Conservation (phyloP, 2,888 invertebrate genomes). For the Apodemia hepburni region DNA sequence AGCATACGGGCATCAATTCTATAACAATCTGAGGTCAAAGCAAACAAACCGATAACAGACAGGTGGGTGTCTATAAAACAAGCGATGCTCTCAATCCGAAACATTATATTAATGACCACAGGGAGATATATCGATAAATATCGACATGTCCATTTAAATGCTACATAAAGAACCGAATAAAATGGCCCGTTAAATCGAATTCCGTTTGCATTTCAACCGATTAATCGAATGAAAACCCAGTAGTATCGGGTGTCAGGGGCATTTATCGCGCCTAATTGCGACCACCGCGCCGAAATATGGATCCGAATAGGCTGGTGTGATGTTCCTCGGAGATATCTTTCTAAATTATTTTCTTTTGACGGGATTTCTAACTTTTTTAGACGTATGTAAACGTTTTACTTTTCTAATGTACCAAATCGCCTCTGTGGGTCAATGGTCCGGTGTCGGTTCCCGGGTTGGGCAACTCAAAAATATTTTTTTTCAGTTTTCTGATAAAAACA, state of each 20-base stretch:
- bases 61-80: slow-evolving; percentile 11
- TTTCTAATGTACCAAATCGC: too few species aligned
- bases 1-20: slow-evolving; percentile 53
- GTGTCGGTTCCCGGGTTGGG: too few species aligned
- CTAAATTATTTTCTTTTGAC: background rate
- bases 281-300: slow-evolving; percentile 60
- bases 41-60: slow-evolving; percentile 32
- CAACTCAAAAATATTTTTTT: too few species aligned
- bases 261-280: slow-evolving; percentile 75
- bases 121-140: slow-evolving; percentile 26
- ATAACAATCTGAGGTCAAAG: slow-evolving; percentile 35
- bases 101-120: slow-evolving; percentile 34
- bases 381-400: too few species aligned
- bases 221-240: slow-evolving; percentile 63
- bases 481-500: too few species aligned
- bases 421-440: too few species aligned
- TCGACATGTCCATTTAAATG: slow-evolving; percentile 52
- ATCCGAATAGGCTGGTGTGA: slow-evolving; percentile 59
- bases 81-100: slow-evolving; percentile 18
- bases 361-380: background rate
- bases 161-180: slow-evolving; percentile 62
- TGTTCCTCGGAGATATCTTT: slow-evolving; percentile 16
- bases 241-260: slow-evolving; percentile 62
- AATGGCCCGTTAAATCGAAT: slow-evolving; percentile 62
- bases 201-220: slow-evolving; percentile 59